Evolutionary conservation across 2,113 vertebrate species (phyloP).

Genomic region (Bubo bubo): DNA sequence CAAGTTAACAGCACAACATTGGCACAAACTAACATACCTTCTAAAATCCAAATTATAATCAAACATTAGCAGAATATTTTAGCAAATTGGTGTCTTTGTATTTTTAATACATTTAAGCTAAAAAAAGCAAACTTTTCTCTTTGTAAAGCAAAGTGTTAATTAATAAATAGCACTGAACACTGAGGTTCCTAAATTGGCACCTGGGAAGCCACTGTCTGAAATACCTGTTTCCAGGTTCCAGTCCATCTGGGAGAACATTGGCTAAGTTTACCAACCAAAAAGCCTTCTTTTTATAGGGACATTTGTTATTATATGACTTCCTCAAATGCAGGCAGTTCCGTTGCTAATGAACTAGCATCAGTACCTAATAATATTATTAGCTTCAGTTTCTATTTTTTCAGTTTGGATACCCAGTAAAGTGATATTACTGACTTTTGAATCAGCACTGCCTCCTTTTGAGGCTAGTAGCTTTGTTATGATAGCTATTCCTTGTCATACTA

Average conservation of each 20-base stretch:
- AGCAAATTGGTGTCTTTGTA: background rate
- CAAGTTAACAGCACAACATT: background rate
- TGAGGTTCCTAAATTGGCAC: background rate
- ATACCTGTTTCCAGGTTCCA: background rate
- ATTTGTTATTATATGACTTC: background rate
- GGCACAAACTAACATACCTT: background rate
- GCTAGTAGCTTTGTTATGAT: background rate
- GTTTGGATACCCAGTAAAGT: background rate
- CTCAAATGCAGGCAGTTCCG: background rate
- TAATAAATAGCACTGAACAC: background rate
- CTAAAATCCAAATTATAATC: background rate
- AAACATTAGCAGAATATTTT: background rate
- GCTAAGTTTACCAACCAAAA: background rate
- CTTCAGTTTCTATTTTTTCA: background rate
- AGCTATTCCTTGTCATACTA: background rate
- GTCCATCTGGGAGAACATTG: background rate
- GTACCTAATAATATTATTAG: background rate
- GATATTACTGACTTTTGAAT: background rate
- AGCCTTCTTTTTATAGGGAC: background rate
- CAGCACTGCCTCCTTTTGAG: background rate
- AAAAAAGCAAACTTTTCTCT: background rate
- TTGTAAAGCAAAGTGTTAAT: background rate
- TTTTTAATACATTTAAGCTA: background rate
- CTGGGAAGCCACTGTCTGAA: background rate
- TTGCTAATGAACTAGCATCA: background rate